Percentiles rank a stretch among this genome's conserved stretches.
Evolutionary conservation across 2,113 vertebrate genomes (phyloP).

Genomic region (Elephantulus edwardii): DNA sequence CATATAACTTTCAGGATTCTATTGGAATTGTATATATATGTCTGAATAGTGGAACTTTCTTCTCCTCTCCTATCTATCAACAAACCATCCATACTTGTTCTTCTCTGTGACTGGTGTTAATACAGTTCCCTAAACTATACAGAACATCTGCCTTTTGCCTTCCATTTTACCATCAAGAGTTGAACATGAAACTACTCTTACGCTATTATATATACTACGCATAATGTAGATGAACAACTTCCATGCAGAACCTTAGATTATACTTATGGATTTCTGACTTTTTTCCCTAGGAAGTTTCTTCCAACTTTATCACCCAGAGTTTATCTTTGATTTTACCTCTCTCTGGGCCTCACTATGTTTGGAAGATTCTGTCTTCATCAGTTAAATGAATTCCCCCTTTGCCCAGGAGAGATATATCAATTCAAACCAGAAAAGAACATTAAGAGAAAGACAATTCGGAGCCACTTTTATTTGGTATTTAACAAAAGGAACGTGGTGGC

Average conservation of each 20-base stretch:
- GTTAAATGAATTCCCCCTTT: not conserved
- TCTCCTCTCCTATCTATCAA: not conserved
- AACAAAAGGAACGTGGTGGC: not conserved
- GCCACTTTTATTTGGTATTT: not conserved
- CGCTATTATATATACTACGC: fast-evolving
- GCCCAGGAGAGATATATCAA: not conserved
- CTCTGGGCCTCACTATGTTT: not conserved
- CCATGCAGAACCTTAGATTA: not conserved
- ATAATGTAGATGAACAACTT: not conserved
- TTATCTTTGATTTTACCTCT: not conserved
- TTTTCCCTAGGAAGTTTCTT: not conserved
- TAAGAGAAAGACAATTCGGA: not conserved
- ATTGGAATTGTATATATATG: not conserved
- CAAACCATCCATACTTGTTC: not conserved
- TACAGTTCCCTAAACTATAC: not conserved
- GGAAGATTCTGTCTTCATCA: not conserved
- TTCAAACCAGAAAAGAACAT: not conserved
- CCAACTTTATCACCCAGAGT: not conserved
- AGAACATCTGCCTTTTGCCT: not conserved
- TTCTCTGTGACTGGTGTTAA: not conserved
- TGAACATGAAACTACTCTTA: not conserved
- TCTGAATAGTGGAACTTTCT: not conserved
- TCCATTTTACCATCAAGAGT: not conserved
- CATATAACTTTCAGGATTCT: not conserved
- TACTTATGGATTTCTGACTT: not conserved